Conservation (phyloP, 23 tunicate genomes). For the Halocynthia roretzi region DNA sequence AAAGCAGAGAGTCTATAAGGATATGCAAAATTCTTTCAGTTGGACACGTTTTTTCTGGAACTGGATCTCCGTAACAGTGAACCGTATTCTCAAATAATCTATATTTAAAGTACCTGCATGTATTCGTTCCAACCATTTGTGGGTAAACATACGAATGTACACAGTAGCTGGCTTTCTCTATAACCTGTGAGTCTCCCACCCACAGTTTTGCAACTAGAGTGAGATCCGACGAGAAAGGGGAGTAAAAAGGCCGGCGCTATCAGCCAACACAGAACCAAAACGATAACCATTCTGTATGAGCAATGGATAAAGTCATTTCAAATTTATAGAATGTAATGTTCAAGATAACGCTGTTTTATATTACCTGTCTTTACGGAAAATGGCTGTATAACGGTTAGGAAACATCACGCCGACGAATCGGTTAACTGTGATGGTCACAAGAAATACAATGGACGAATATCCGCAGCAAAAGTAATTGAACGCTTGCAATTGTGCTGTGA, state of each 20-base stretch:
- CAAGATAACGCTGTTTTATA: not conserved
- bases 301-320: not conserved
- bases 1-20: not conserved
- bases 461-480: conserved; percentile 94
- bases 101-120: conserved; percentile 47
- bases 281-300: conserved; percentile 20
- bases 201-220: conserved; percentile 26
- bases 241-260: conserved; percentile 73
- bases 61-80: not conserved
- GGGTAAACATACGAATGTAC: conserved; percentile 74
- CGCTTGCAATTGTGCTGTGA: conserved; percentile 75
- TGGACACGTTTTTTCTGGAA: not conserved
- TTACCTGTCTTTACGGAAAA: conserved; percentile 49
- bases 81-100: not conserved
- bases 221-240: conserved; percentile 60
- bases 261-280: conserved; percentile 59
- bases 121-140: conserved; percentile 44
- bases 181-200: conserved; percentile 56
- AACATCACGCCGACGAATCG: conserved; percentile 81
- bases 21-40: not conserved
- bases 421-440: conserved; percentile 89
- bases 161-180: conserved; percentile 36
- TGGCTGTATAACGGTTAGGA: conserved; percentile 33
- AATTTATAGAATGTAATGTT: not conserved
- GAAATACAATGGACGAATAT: conserved; percentile 76